Conservation (phyloP, 1,140 invertebrate species). For the Nymphalis io region DNA sequence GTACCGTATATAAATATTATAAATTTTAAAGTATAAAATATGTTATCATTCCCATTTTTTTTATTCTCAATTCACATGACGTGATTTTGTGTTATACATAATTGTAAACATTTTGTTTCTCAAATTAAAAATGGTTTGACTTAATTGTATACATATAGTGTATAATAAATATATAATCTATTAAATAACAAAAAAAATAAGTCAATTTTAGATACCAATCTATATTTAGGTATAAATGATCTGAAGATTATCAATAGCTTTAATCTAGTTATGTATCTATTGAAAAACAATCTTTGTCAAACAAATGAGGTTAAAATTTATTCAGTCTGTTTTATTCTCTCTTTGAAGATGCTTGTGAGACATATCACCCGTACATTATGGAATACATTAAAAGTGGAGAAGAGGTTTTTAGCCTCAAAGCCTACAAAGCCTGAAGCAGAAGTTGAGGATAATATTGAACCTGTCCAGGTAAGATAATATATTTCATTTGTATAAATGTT, state of each 20-base stretch:
- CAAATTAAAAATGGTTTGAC: no score
- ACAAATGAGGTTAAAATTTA: background rate
- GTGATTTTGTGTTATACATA: no score
- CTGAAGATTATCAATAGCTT: background rate
- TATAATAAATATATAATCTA: no score
- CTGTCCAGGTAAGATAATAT: slow-evolving; percentile 54
- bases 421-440: slow-evolving; percentile 56
- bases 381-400: slow-evolving; percentile 55
- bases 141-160: no score
- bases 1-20: no score
- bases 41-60: no score
- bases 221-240: no score
- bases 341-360: slow-evolving; percentile 64
- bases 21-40: no score
- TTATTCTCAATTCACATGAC: no score
- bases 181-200: background rate
- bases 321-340: background rate
- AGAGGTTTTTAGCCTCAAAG: slow-evolving; percentile 60
- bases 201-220: background rate
- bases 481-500: background rate
- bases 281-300: background rate
- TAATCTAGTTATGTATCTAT: background rate
- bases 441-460: slow-evolving; percentile 54
- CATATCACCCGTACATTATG: slow-evolving; percentile 58
- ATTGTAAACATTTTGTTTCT: no score